Percentiles rank a stretch among this genome's conserved stretches.
phyloP scores from a whole-genome alignment of 2,888 invertebrate species.

The Scotopteryx bipunctaria region DNA sequence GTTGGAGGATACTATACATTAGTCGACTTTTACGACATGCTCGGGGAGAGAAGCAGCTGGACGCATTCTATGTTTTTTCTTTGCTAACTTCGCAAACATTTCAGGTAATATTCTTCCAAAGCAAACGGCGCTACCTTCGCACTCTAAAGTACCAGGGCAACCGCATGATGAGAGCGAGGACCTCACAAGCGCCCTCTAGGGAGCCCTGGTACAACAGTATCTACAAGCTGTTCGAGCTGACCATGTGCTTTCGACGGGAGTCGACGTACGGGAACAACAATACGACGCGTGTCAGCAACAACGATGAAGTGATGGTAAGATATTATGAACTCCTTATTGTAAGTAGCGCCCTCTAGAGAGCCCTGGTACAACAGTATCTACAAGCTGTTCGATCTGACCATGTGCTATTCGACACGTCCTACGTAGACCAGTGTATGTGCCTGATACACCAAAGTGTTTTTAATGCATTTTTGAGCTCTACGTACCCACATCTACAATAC shows the following conservation, averaged over 20 bases:
- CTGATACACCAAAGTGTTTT: too few relatives aligned
- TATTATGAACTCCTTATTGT: not conserved
- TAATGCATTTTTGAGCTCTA: too few relatives aligned
- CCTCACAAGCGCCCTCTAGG: slow-evolving; percentile 29
- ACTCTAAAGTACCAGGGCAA: slow-evolving; percentile 79
- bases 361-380: not conserved
- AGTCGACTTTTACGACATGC: too few relatives aligned
- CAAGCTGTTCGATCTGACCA: not conserved
- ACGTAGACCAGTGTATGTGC: too few relatives aligned
- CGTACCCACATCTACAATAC: too few relatives aligned
- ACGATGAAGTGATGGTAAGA: slow-evolving; percentile 70
- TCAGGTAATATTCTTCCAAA: slow-evolving; percentile 80
- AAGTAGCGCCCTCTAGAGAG: not conserved
- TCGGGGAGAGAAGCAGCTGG: too few relatives aligned
- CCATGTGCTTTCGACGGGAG: slow-evolving; percentile 66
- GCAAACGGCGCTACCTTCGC: slow-evolving; percentile 77
- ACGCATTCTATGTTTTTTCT: too few relatives aligned
- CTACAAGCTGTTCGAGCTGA: slow-evolving; percentile 59
- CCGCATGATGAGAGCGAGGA: slow-evolving; percentile 64
- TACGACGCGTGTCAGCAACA: slow-evolving; percentile 56
- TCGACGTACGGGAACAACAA: slow-evolving; percentile 64
- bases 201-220: slow-evolving; percentile 56
- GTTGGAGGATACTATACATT: too few relatives aligned
- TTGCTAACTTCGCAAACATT: too few relatives aligned
- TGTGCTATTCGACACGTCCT: too few relatives aligned